A percentile compares a stretch with the other conserved stretches of the same genome.
Evolutionary conservation across 2,113 vertebrate species (phyloP).

Genomic region (Pontoporia blainvillei): DNA sequence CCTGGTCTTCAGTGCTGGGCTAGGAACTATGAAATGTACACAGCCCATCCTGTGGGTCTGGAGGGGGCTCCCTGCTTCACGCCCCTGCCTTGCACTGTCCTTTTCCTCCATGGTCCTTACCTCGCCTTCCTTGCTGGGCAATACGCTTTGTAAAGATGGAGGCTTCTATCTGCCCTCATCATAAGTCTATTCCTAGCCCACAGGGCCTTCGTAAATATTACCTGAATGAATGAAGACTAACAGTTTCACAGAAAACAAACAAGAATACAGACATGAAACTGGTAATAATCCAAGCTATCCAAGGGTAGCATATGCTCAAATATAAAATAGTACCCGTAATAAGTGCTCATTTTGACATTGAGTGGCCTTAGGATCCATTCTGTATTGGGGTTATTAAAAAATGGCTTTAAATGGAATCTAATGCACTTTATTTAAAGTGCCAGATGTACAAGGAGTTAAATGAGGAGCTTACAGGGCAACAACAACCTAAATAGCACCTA

Average conservation of each 20-base stretch:
- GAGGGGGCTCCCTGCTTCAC: not conserved
- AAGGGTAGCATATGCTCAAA: not conserved
- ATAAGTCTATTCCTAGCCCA: not conserved
- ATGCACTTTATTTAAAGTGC: not conserved
- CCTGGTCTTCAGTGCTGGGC: not conserved
- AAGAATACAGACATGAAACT: not conserved
- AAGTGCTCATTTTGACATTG: not conserved
- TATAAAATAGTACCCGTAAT: not conserved
- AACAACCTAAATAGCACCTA: not conserved
- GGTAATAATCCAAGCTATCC: not conserved
- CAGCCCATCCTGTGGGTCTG: too few species aligned
- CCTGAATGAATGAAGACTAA: not conserved
- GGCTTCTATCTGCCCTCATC: not conserved
- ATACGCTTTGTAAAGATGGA: too few species aligned
- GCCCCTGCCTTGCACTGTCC: too few species aligned
- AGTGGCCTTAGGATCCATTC: not conserved
- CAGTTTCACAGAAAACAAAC: not conserved
- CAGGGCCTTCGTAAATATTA: not conserved
- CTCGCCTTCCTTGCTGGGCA: not conserved
- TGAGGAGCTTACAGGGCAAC: not conserved
- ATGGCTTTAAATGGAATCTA: not conserved
- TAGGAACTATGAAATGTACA: not conserved
- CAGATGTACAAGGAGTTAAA: not conserved
- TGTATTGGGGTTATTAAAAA: not conserved
- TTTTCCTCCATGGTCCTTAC: not conserved